A percentile compares a stretch with the other conserved stretches of the same genome.
Conservation (phyloP, 2,797 vertebrate genomes). For the Oreochromis grahami region DNA sequence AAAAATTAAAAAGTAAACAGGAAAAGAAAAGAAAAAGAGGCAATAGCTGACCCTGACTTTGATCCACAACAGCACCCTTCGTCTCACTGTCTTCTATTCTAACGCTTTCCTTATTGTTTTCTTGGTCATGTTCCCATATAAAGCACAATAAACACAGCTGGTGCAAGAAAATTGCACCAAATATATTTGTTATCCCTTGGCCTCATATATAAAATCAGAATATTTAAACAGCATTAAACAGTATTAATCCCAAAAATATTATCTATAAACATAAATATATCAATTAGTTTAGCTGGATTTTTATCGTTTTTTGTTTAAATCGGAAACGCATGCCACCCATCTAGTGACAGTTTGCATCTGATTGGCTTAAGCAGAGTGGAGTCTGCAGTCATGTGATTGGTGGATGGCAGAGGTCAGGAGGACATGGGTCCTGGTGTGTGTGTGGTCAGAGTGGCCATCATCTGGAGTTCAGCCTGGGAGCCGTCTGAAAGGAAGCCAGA, state of each 20-base stretch:
- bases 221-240: conserved; percentile 68
- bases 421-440: not conserved
- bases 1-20: not conserved
- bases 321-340: conserved; percentile 83
- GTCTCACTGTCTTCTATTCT: conserved; percentile 1
- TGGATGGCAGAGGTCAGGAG: conserved; percentile 38
- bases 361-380: conserved; percentile 69
- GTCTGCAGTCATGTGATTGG: conserved; percentile 62
- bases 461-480: conserved; percentile 97
- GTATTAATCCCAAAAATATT: conserved; percentile 77
- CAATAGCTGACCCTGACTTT: conserved; percentile 35
- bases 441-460: conserved; percentile 75
- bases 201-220: conserved; percentile 76
- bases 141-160: conserved; percentile 55
- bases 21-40: conserved; percentile 1
- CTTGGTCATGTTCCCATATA: conserved; percentile 59
- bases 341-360: conserved; percentile 65
- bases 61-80: conserved; percentile 8
- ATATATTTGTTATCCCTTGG: conserved; percentile 73
- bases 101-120: conserved; percentile 24
- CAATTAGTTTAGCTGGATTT: conserved; percentile 71
- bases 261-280: conserved; percentile 80
- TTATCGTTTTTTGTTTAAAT: conserved; percentile 31
- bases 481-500: conserved; percentile 77
- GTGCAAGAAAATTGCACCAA: conserved; percentile 61